A percentile compares a stretch with the other conserved stretches of the same genome.
Evolutionary conservation across 2,888 invertebrate species (phyloP).

Genomic region (Aplocera efformata): DNA sequence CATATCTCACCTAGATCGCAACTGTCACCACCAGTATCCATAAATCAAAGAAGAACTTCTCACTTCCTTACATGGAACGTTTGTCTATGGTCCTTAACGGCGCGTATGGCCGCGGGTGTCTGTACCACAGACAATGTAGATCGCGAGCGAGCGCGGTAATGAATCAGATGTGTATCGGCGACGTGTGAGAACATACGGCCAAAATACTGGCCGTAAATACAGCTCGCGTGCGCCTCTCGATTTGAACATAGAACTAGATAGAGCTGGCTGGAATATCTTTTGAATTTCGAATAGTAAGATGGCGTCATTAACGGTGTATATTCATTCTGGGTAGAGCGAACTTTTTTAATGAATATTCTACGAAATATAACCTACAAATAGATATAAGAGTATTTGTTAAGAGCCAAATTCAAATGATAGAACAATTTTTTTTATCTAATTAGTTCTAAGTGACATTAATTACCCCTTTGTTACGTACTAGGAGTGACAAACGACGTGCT

Average conservation of each 20-base stretch:
- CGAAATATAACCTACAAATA: too few species aligned
- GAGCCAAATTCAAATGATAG: too few species aligned
- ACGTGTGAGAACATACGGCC: slow-evolving; percentile 80
- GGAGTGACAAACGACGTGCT: too few species aligned
- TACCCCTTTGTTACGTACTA: too few species aligned
- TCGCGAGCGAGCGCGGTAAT: slow-evolving; percentile 64
- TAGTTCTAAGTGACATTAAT: too few species aligned
- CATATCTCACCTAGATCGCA: neutral
- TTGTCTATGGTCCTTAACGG: slow-evolving; percentile 38
- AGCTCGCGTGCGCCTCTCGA: slow-evolving; percentile 63
- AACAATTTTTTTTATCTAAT: too few species aligned
- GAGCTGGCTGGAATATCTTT: slow-evolving; percentile 34
- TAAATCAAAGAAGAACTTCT: slow-evolving; percentile 29
- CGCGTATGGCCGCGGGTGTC: slow-evolving; percentile 34
- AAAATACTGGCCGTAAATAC: slow-evolving; percentile 77
- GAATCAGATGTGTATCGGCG: slow-evolving; percentile 78
- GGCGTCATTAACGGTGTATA: too few species aligned
- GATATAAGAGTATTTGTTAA: too few species aligned
- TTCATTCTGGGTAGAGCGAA: too few species aligned
- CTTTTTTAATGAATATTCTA: too few species aligned
- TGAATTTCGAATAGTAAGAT: neutral
- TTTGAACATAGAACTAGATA: slow-evolving; percentile 33
- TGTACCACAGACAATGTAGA: slow-evolving; percentile 57
- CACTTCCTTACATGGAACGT: slow-evolving; percentile 29
- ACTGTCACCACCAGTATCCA: slow-evolving; percentile 7